Conservation (phyloP, 2,888 invertebrate species). For the Ephialtes manifestator region DNA sequence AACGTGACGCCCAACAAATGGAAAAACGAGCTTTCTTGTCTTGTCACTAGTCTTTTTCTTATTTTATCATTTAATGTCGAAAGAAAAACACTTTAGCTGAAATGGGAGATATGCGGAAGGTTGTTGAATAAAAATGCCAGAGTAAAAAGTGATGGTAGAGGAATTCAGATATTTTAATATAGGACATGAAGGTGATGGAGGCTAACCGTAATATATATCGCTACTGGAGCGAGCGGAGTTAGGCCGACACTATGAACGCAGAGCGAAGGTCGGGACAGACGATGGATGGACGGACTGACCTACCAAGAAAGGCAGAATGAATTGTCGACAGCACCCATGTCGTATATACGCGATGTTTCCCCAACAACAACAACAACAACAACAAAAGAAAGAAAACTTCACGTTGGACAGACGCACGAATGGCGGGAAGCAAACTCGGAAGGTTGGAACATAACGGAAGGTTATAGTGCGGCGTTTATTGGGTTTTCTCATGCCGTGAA, state of each 20-base stretch:
- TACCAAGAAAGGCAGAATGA: constrained; percentile 3
- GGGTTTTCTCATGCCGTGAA: neutral
- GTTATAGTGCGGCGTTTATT: neutral
- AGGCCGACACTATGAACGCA: neutral
- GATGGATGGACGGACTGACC: constrained; percentile 27
- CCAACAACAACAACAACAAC: too few relatives aligned
- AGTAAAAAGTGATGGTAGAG: neutral
- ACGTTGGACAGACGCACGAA: neutral
- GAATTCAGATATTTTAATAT: constrained; percentile 34
- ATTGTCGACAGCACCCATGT: neutral
- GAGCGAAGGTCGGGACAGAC: neutral
- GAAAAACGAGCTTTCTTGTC: neutral
- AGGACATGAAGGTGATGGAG: constrained; percentile 2
- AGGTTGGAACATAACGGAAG: neutral
- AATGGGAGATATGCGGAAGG: neutral
- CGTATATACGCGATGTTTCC: constrained; percentile 4
- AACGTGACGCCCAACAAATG: neutral
- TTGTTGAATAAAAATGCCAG: constrained; percentile 8
- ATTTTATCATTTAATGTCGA: neutral
- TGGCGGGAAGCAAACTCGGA: neutral
- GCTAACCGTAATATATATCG: neutral
- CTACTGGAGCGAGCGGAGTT: constrained; percentile 3
- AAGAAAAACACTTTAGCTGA: neutral
- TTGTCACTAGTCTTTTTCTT: neutral
- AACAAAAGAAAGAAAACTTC: constrained; percentile 6